Percentiles rank a stretch among this genome's conserved stretches.
Conservation (phyloP, 2,797 vertebrate species). For the Cebuella pygmaea region DNA sequence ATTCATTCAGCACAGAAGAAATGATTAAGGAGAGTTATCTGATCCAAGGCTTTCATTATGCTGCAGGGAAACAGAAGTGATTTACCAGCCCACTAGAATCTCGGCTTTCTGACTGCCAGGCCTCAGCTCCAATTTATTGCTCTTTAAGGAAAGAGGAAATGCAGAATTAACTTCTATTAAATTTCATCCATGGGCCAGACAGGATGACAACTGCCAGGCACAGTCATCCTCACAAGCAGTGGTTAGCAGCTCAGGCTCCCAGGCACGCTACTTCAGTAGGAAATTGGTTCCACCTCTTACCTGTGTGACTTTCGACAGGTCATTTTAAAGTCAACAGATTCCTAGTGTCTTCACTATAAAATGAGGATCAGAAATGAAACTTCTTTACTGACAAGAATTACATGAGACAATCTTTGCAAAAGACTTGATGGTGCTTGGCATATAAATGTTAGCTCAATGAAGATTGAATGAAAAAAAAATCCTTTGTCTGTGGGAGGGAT, state of each 20-base stretch:
- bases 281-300: not conserved
- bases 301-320: not conserved
- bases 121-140: not conserved
- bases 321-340: not conserved
- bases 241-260: not conserved
- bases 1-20: not conserved
- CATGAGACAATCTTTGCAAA: not conserved
- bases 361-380: not conserved
- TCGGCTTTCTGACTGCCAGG: not conserved
- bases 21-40: not conserved
- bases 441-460: not conserved
- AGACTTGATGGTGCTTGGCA: not conserved
- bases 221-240: not conserved
- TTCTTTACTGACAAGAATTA: constrained; percentile 13
- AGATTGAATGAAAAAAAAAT: not conserved
- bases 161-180: not conserved
- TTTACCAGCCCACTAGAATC: not conserved
- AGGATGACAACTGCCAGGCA: not conserved
- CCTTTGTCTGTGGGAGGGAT: not conserved
- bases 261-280: not conserved
- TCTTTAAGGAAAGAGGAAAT: constrained; percentile 1
- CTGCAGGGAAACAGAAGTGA: not conserved
- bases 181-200: not conserved
- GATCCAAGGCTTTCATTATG: not conserved
- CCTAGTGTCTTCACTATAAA: not conserved